A percentile compares a stretch with the other conserved stretches of the same genome.
Evolutionary conservation across 2,797 vertebrate genomes (phyloP).

Genomic region (Chromis chromis): DNA sequence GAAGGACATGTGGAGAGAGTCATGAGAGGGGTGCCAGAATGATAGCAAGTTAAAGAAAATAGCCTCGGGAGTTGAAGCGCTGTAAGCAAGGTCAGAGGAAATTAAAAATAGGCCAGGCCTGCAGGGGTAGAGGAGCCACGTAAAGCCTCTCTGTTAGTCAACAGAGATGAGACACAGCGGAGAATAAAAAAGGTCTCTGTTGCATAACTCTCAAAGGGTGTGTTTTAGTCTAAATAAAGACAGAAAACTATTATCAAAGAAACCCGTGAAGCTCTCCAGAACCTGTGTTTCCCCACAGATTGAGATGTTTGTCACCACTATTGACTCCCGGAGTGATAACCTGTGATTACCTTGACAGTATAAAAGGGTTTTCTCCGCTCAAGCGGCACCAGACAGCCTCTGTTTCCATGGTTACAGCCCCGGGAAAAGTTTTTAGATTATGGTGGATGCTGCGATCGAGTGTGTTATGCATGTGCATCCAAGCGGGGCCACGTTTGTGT

Average conservation of each 20-base stretch:
- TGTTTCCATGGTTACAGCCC: conserved; percentile 74
- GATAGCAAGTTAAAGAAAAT: not conserved
- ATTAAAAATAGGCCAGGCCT: conserved; percentile 61
- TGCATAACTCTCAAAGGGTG: conserved; percentile 31
- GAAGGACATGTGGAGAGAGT: conserved; percentile 16
- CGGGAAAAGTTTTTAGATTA: conserved; percentile 45
- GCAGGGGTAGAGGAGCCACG: conserved; percentile 1
- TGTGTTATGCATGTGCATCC: not conserved
- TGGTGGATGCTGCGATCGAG: conserved; percentile 28
- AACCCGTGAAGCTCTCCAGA: not conserved
- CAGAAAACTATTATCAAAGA: not conserved
- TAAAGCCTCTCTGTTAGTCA: conserved; percentile 43
- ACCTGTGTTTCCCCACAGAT: conserved; percentile 27
- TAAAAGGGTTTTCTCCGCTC: conserved; percentile 30
- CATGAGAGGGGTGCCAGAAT: conserved; percentile 24
- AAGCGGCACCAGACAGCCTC: conserved; percentile 40
- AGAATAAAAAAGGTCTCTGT: conserved; percentile 21
- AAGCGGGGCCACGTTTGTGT: not conserved
- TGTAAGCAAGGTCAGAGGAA: conserved; percentile 64
- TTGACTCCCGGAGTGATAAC: conserved; percentile 29
- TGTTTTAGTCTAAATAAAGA: conserved; percentile 4
- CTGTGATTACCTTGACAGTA: conserved; percentile 56
- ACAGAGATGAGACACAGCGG: conserved; percentile 33
- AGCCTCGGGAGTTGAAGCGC: conserved; percentile 22
- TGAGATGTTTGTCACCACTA: conserved; percentile 23